Evolutionary conservation across 2,888 invertebrate genomes (phyloP), one percentile per base, ranked within the genome.

Genomic region (Bimastos eiseni): DNA sequence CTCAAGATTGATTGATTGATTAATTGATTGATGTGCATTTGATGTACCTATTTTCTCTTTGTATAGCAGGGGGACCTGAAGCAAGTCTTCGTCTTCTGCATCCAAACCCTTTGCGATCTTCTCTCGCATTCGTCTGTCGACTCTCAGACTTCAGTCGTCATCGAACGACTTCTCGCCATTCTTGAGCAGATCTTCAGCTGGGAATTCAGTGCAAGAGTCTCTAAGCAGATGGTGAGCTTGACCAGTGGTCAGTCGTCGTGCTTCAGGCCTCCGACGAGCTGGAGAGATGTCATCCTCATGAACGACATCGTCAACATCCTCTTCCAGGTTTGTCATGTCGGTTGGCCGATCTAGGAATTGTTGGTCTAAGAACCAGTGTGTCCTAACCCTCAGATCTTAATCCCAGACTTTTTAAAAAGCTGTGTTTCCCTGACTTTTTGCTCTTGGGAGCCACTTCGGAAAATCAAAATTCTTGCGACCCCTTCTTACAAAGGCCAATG

Each of bases 181-280:
- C 96, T 97, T 0, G 98, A 98, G 95, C 96, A 96, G 92, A 96
- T 97, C 91, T 95, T 98, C 89, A 97, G 96, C 88, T 98, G 98
- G 98, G 97, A 97, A 93, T 98, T 97, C 95, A 96, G 96, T 97
- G 24, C 89, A 15, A 89, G 49, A 37, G 15, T 89, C 17, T 49
- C 84, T n/a, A 90, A 84, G 91, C 94, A 97, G 92, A 96, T 97
- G 91, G 97, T 97, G 30, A 96, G 97, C 33, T 97, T 97, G 94
- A 94, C 94, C 90, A 93, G 93, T 84, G 97, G 97, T 92, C 96
- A 96, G 90, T 96, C 94, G 92, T 96, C 96, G 3, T 96, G 96
- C 1, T 95, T 97, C 34, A 96, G 96, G 94, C 96, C 96, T 90
- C 96, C 96, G 92, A 94, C 96, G 92, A 94, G 96, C 92, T 98